phyloP scores from a whole-genome alignment of 2,797 vertebrate species.

The Odontamblyopus lacepedii region DNA sequence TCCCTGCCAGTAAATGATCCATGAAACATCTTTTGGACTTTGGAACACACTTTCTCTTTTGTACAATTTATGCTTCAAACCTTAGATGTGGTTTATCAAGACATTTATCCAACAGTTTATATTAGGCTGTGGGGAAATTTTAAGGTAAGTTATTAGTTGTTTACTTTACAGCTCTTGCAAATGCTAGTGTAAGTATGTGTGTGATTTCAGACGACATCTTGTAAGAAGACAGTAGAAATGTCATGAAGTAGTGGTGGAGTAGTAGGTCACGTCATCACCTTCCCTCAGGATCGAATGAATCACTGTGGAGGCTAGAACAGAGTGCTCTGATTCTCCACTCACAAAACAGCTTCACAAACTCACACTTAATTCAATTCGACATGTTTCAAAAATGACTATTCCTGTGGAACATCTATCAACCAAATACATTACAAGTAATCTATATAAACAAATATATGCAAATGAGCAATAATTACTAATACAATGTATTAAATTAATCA shows the following conservation, averaged over 20 bases:
- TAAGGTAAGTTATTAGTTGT: not conserved
- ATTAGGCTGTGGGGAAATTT: not conserved
- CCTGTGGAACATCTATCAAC: no score
- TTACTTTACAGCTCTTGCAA: constrained; percentile 8
- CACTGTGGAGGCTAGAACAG: constrained; percentile 43
- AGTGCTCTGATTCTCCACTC: constrained; percentile 34
- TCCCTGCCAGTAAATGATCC: constrained; percentile 26
- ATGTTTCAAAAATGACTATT: no score
- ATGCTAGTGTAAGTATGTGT: not conserved
- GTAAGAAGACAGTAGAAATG: constrained; percentile 41
- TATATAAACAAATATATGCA: no score
- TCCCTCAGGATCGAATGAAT: constrained; percentile 42
- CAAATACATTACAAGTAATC: no score
- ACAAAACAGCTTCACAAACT: constrained; percentile 55
- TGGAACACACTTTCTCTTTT: constrained; percentile 34
- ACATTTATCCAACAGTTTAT: constrained; percentile 1
- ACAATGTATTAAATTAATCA: no score
- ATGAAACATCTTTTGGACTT: constrained; percentile 26
- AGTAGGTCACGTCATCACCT: constrained; percentile 46
- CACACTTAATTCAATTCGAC: not conserved
- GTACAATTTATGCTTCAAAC: not conserved
- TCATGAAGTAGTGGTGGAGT: constrained; percentile 43
- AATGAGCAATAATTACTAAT: no score
- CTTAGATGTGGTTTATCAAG: constrained; percentile 1
- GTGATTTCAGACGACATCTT: constrained; percentile 4